Percentiles rank a stretch among this genome's conserved stretches.
phyloP scores from a whole-genome alignment of 2,888 invertebrate species.

The Pseudococcus viburni region DNA sequence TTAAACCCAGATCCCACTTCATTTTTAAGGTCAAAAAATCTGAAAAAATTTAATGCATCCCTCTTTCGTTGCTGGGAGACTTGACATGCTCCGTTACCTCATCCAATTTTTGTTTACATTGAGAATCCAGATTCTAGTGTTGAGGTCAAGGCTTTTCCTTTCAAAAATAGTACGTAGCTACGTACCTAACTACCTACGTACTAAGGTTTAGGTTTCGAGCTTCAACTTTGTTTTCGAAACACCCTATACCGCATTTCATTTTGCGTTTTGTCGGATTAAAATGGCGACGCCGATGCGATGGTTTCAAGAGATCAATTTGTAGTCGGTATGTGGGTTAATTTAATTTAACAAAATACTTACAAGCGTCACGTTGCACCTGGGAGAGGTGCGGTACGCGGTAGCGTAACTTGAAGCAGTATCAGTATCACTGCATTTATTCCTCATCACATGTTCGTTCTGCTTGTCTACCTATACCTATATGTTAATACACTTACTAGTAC shows the following conservation, averaged over 20 bases:
- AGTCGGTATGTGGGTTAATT: not conserved
- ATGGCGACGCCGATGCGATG: not conserved
- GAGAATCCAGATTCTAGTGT: no score
- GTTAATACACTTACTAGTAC: not conserved
- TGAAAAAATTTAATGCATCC: no score
- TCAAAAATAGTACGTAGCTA: no score
- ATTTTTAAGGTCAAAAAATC: no score
- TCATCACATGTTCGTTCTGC: not conserved
- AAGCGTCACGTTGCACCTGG: not conserved
- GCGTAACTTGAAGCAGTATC: not conserved
- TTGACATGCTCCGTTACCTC: no score
- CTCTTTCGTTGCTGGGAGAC: no score
- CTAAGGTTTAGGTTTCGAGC: no score
- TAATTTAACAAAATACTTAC: constrained; percentile 3
- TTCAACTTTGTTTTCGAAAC: not conserved
- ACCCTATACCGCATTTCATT: not conserved
- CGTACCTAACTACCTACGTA: no score
- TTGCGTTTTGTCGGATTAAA: not conserved
- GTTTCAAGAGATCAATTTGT: not conserved
- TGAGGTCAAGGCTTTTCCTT: no score
- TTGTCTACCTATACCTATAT: not conserved
- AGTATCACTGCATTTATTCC: not conserved
- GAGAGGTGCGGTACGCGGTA: not conserved
- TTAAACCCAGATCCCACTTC: no score
- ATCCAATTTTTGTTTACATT: no score